Evolutionary conservation across 2,888 invertebrate genomes (phyloP).

Genomic region (Atrina japonica): DNA sequence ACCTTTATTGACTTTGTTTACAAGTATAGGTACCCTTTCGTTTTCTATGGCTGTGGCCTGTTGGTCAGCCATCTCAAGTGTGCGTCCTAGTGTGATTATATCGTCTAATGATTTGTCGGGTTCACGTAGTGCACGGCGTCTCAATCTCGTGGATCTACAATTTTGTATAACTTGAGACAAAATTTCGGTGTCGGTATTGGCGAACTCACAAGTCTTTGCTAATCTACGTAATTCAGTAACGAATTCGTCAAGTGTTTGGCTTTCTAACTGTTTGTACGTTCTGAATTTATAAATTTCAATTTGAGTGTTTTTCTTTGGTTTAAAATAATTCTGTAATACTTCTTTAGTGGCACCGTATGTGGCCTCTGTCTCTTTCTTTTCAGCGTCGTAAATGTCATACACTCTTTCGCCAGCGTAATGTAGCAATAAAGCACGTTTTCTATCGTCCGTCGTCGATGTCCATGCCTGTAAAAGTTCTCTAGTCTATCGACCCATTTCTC

Average conservation of each 20-base stretch:
- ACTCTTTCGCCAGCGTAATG: conserved; percentile 43
- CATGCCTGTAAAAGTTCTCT: conserved; percentile 20
- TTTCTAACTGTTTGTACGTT: conserved; percentile 6
- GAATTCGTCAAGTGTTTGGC: conserved; percentile 20
- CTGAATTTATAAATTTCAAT: conserved; percentile 26
- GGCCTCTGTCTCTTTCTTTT: conserved; percentile 25
- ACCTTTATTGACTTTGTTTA: too few species aligned
- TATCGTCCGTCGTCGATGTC: conserved; percentile 10
- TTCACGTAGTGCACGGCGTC: conserved; percentile 23
- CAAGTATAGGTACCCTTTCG: too few species aligned
- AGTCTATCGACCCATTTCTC: conserved; percentile 8
- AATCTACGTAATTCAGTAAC: conserved; percentile 25
- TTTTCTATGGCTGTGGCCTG: too few species aligned
- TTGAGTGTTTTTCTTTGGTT: conserved; percentile 31
- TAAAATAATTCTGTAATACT: conserved; percentile 29
- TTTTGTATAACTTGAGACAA: conserved; percentile 31
- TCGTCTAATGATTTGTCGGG: conserved; percentile 8
- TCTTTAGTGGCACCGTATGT: conserved; percentile 21
- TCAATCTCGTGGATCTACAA: conserved; percentile 19
- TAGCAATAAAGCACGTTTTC: conserved; percentile 29
- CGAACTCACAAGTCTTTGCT: conserved; percentile 21
- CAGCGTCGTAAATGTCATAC: conserved; percentile 31
- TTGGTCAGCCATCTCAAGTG: conserved; percentile 1
- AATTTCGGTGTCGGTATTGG: conserved; percentile 20
- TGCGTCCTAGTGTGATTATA: conserved; percentile 1